Evolutionary conservation across 2,888 invertebrate species (phyloP), one percentile per base, ranked within the genome.

Genomic region (Agrochola macilenta): DNA sequence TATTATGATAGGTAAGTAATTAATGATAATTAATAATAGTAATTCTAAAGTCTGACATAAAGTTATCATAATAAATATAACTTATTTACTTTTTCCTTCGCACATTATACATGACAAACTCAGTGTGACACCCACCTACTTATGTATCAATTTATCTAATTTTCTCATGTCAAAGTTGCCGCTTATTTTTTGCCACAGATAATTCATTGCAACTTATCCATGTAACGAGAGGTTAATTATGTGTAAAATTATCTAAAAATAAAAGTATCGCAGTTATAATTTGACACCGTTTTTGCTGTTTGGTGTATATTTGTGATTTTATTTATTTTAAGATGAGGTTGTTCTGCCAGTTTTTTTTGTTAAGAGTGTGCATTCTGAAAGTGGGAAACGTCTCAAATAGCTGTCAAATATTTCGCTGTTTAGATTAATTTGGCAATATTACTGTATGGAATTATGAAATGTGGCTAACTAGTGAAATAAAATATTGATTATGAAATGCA

Each of bases 171-270:
- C 85, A 85, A 86, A 81, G 83, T 82, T 81, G 78, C 78, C 78
- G 84, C 78, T 77, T 17, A 74, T 87, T 88, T 86, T 86, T 88
- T 87, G 85, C 77, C 75, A 80, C 64, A 81, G 78, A 81, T 87
- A 88, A 85, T 87, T 81, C 52, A 88, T 79, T 78, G 69, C 83
- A 88, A 84, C 76, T 79, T 63, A 88, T 74, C 78, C 82, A 57
- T 81, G 78, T 87, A 81, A 84, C 54, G 26, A 83, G 82, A 54
- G 26, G 63, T 74, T 87, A 87, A 85, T 86, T 69, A 78, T 49
- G 81, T 82, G 83, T 88, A 65, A 78, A 85, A 69, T 73, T 26
- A 35, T 58, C 66, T 66, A 73, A 84, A 83, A 80, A 84, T 81
- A 83, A 74, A 70, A 66, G 3, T n/a, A 61, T 81, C 57, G 35